Evolutionary conservation across 92 coral and sea anemone genomes (phyloP).

Genomic region (Zoanthus sansibaricus): DNA sequence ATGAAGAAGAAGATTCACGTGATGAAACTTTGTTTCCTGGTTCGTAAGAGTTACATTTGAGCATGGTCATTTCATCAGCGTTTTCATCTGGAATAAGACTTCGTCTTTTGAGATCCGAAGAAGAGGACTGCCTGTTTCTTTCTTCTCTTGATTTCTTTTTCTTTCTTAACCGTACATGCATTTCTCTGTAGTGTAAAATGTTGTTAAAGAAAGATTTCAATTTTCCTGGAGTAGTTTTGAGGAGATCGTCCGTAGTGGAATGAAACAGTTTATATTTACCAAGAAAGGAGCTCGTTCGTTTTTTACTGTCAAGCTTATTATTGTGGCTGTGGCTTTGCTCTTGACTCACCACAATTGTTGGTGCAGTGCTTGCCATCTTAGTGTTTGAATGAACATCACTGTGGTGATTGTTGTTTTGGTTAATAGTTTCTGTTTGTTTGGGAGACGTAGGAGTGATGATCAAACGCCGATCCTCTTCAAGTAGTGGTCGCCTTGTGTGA

Average conservation of each 20-base stretch:
- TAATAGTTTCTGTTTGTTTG: conserved; percentile 12
- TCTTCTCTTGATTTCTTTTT: conserved; percentile 26
- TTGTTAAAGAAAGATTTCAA: conserved; percentile 88
- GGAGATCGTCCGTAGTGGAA: conserved; percentile 89
- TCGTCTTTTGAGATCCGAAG: conserved; percentile 11
- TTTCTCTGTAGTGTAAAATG: conserved; percentile 67
- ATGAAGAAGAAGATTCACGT: not conserved
- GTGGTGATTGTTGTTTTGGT: conserved; percentile 22
- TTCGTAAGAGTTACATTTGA: conserved; percentile 9
- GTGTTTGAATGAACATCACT: conserved; percentile 5
- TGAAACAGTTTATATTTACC: conserved; percentile 89
- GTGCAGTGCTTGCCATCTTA: not conserved
- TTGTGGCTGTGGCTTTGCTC: conserved; percentile 39
- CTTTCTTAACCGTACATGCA: conserved; percentile 17
- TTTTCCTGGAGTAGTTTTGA: conserved; percentile 90
- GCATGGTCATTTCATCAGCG: not conserved
- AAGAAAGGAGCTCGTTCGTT: conserved; percentile 75
- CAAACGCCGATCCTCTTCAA: conserved; percentile 15
- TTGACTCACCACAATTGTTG: conserved; percentile 26
- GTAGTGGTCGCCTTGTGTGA: conserved; percentile 58
- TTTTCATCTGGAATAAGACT: conserved; percentile 26
- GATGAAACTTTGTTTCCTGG: conserved; percentile 2
- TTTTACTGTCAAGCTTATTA: conserved; percentile 59
- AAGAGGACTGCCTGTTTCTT: conserved; percentile 13
- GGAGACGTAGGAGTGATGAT: conserved; percentile 11